Evolutionary conservation across 1,140 invertebrate genomes (phyloP).

Genomic region (Ephestia elutella): DNA sequence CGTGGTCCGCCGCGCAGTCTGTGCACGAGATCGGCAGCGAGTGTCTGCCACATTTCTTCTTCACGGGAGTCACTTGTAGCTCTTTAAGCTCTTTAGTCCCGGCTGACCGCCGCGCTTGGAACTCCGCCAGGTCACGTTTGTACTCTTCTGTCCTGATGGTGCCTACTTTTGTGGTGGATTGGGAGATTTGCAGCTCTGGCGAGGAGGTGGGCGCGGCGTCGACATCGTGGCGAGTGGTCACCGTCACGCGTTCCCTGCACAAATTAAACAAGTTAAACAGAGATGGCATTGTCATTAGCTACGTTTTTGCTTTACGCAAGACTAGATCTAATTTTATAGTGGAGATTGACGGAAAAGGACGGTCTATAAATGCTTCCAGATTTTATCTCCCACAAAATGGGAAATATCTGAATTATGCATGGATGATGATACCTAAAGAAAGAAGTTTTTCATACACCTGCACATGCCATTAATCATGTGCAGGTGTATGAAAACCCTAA

Average conservation of each 20-base stretch:
- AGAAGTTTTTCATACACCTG: no score
- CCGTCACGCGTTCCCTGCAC: conserved; percentile 59
- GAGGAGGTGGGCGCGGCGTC: conserved; percentile 22
- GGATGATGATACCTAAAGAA: no score
- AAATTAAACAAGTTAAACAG: conserved; percentile 12
- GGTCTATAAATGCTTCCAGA: no score
- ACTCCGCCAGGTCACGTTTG: conserved; percentile 65
- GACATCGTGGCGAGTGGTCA: conserved; percentile 41
- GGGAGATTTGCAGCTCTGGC: conserved; percentile 25
- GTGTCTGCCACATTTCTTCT: conserved; percentile 59
- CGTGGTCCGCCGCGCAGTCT: conserved; percentile 51
- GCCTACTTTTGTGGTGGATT: conserved; percentile 28
- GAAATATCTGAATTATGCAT: no score
- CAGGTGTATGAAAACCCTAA: no score
- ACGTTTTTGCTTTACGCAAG: no score
- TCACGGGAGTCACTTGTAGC: conserved; percentile 39
- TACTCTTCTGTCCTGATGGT: conserved; percentile 69
- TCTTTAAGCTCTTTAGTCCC: conserved; percentile 46
- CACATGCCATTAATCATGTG: no score
- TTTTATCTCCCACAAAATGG: no score
- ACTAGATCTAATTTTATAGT: no score
- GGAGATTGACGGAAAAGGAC: no score
- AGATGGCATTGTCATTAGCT: no score
- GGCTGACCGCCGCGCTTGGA: conserved; percentile 58
- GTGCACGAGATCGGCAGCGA: conserved; percentile 64